Conservation (phyloP, 2,113 vertebrate species). For the Ondatra zibethicus region DNA sequence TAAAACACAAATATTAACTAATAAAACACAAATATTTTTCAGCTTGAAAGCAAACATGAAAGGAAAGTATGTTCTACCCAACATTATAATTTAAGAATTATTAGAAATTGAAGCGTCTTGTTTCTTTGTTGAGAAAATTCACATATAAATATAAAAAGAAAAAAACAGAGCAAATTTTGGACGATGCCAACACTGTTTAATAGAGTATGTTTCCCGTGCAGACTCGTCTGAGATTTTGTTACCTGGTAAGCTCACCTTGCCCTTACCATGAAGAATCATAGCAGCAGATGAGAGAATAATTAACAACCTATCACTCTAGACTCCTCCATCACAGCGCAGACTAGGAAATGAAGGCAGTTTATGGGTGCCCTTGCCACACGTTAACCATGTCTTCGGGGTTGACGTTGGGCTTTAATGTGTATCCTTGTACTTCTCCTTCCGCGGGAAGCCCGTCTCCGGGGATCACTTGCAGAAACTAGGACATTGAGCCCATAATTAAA, state of each 20-base stretch:
- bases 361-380: constrained; percentile 82
- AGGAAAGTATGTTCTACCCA: constrained; percentile 20
- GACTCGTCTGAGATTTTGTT: constrained; percentile 10
- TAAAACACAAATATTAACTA: constrained; percentile 62
- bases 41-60: constrained; percentile 51
- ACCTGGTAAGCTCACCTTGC: constrained; percentile 56
- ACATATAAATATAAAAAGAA: background rate
- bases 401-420: constrained; percentile 84
- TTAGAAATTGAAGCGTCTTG: background rate
- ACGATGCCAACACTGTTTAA: background rate
- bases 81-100: background rate
- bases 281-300: constrained; percentile 77
- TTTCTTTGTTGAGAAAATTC: background rate
- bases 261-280: constrained; percentile 60
- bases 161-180: background rate
- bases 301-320: constrained; percentile 75
- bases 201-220: background rate
- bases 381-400: constrained; percentile 80
- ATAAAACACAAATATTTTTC: constrained; percentile 20
- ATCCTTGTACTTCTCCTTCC: constrained; percentile 85
- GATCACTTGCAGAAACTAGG: constrained; percentile 90
- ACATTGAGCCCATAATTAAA: constrained; percentile 92
- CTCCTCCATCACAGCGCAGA: constrained; percentile 64
- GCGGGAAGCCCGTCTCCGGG: constrained; percentile 86
- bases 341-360: constrained; percentile 70